These are phyloP conservation scores for Lates calcarifer DNA, from an alignment of 2,113 vertebrate genomes.

Conservation along the genomic window DNA sequence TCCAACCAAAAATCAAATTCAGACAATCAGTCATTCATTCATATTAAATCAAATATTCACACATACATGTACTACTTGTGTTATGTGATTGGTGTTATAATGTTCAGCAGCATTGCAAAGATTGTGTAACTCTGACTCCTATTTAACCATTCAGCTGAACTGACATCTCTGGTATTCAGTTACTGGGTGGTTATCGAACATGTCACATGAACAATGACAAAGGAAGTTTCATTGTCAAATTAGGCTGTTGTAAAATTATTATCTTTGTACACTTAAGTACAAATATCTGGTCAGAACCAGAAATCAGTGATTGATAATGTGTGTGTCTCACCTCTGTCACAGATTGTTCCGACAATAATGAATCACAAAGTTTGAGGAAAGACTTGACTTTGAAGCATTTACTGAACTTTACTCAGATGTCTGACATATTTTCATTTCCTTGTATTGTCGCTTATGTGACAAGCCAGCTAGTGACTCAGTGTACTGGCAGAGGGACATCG, in stretches of 20 bases:
- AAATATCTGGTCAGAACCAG: neutral
- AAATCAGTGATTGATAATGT: neutral
- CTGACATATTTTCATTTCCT: constrained; percentile 39
- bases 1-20: too few species aligned
- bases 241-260: constrained; percentile 6
- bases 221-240: constrained; percentile 15
- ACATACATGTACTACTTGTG: neutral
- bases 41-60: neutral
- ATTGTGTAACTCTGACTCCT: neutral
- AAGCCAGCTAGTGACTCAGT: neutral
- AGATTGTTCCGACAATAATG: neutral
- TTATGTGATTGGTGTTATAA: neutral
- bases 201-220: constrained; percentile 20
- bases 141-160: constrained; percentile 21
- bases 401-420: neutral
- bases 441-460: constrained; percentile 18
- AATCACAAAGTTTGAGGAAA: neutral
- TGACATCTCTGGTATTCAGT: constrained; percentile 28
- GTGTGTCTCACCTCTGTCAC: neutral
- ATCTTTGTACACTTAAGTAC: neutral
- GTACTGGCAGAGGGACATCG: neutral
- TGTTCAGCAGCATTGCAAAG: neutral
- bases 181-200: constrained; percentile 16
- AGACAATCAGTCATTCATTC: neutral
- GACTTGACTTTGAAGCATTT: neutral